phyloP scores from a whole-genome alignment of 2,113 vertebrate genomes.

The Podarcis raffonei region DNA sequence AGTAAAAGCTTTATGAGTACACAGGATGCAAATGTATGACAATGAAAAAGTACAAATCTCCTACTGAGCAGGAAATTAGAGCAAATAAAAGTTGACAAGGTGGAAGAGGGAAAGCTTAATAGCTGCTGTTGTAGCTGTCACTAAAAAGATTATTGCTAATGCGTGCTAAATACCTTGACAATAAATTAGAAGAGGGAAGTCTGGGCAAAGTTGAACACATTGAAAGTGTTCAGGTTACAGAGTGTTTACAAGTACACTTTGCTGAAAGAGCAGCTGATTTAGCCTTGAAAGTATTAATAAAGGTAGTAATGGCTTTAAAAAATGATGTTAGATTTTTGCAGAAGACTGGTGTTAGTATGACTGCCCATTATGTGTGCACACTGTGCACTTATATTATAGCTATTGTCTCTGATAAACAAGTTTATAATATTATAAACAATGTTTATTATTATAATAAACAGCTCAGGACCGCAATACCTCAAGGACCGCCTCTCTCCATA shows the following conservation, averaged over 20 bases:
- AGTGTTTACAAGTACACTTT: neutral
- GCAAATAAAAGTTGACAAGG: constrained; percentile 50
- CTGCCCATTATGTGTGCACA: neutral
- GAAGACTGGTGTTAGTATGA: neutral
- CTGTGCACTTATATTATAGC: neutral
- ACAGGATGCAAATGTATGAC: constrained; percentile 34
- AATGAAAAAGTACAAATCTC: constrained; percentile 12
- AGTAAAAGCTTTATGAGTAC: constrained; percentile 29
- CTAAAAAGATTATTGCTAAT: constrained; percentile 47
- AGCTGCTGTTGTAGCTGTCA: constrained; percentile 27
- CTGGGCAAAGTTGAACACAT: constrained; percentile 7
- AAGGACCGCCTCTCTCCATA: too few species aligned
- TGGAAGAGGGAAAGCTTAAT: constrained; percentile 44
- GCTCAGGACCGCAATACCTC: too few species aligned
- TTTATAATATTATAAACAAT: neutral
- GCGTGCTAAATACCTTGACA: constrained; percentile 52
- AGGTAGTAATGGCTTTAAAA: neutral
- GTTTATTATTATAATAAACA: too few species aligned
- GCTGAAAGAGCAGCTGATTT: neutral
- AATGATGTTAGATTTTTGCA: neutral
- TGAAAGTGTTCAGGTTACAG: neutral
- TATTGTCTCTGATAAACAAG: neutral
- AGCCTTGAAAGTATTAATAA: constrained; percentile 14
- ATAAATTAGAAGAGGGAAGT: constrained; percentile 37
- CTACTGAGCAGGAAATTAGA: constrained; percentile 38